Percentiles rank a stretch among this genome's conserved stretches.
Conservation (phyloP, 53 echinoderm and acorn worm species). For the Crossaster papposus region DNA sequence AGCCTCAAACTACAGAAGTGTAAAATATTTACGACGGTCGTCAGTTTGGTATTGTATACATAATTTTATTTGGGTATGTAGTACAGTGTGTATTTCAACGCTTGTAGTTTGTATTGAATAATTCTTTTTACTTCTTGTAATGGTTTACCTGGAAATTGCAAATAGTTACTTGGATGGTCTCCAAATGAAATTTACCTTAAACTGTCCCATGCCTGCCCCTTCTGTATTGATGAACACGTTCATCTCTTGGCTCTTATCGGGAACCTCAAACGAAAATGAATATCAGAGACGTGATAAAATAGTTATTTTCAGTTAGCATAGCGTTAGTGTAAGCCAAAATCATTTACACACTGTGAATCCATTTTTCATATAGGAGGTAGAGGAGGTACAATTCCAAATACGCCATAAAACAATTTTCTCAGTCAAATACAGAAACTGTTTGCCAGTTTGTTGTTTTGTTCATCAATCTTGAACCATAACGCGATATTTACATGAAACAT, state of each 20-base stretch:
- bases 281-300: background rate
- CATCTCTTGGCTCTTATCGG: constrained; percentile 46
- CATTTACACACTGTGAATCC: too few relatives aligned
- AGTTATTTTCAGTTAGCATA: too few relatives aligned
- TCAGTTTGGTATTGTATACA: too few relatives aligned
- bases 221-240: constrained; percentile 53
- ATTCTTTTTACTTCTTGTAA: background rate
- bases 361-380: too few relatives aligned
- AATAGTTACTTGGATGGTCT: background rate
- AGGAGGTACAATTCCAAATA: too few relatives aligned
- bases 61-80: too few relatives aligned
- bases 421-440: too few relatives aligned
- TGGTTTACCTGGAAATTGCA: background rate
- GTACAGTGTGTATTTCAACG: too few relatives aligned
- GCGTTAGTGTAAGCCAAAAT: too few relatives aligned
- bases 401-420: too few relatives aligned
- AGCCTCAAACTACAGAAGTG: constrained; percentile 13
- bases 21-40: too few relatives aligned
- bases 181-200: constrained; percentile 61
- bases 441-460: too few relatives aligned
- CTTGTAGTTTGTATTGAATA: background rate
- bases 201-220: constrained; percentile 81
- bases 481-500: background rate
- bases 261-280: constrained; percentile 50
- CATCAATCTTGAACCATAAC: background rate